Evolutionary conservation across 1,140 invertebrate species (phyloP), one percentile per base, ranked within the genome.

Genomic region (Dermatophagoides farinae): DNA sequence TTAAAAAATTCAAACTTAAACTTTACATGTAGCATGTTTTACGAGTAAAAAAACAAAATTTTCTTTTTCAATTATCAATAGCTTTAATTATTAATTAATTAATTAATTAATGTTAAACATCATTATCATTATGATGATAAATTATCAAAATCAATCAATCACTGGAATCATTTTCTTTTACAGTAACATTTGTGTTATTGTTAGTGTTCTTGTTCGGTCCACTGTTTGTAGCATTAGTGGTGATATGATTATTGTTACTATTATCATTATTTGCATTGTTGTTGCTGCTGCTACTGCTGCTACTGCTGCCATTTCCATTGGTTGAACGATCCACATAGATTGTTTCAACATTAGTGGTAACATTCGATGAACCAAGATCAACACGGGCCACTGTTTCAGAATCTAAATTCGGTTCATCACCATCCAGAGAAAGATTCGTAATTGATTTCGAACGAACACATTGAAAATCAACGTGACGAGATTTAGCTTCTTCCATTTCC

Each of bases 401-500:
- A 23, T 55, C 53, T 14, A 55, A 23, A 22, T 53, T 55, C 1
- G 53, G 25, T n/a, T 47, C 54, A 10, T 52, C 39, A 18, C 64
- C 64, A 49, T 65, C 64, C 9, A 64, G 41, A 0, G 87, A 88
- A 41, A 92, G 74, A 74, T 92, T 92, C 4, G 89, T 92, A 0
- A 91, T 88, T 0, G 87, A 90, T 70, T 92, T 92, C 0, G 86
- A 89, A 71, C 91, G 91, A 12, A 92, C 86, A 69, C 89, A 93
- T 73, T 93, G 84, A 71, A 99, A 99, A 72, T 99, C 96, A 0
- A 99, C 96, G 72, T 99, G 96, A 8, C 96, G 80, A 71, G 89
- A 95, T 69, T 96, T 97, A 0, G 92, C 92, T 71, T 99, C 96
- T 69, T 99, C 93, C 67, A 98, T 98, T 71, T 99, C 96, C 96